phyloP scores from a whole-genome alignment of 2,113 vertebrate species.

The Mungos mungo region DNA sequence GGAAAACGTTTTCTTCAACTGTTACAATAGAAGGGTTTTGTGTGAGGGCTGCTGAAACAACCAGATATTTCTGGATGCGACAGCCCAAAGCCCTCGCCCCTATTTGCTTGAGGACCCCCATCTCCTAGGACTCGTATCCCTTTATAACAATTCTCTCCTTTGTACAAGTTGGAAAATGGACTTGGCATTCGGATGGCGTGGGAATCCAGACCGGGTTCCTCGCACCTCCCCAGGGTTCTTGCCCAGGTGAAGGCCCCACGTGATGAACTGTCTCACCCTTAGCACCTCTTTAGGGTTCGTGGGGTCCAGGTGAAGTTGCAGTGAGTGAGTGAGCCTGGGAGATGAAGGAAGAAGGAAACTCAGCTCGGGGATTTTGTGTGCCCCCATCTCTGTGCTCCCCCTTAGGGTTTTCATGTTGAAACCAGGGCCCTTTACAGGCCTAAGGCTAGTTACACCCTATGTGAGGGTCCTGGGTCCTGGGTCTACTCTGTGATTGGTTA shows the following conservation, averaged over 20 bases:
- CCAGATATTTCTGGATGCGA: neutral
- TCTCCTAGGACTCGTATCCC: neutral
- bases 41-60: neutral
- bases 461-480: too few relatives aligned
- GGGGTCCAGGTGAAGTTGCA: neutral
- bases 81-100: neutral
- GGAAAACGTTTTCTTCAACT: constrained; percentile 45
- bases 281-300: neutral
- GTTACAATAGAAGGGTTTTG: neutral
- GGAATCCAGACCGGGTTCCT: neutral
- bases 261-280: neutral
- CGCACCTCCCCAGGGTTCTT: neutral
- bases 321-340: neutral
- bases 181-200: accelerated
- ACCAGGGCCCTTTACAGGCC: too few relatives aligned
- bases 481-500: too few relatives aligned
- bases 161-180: neutral
- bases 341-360: neutral
- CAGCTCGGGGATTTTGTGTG: neutral
- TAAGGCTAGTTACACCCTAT: too few relatives aligned
- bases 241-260: neutral
- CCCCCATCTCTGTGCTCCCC: neutral
- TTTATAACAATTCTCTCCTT: neutral
- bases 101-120: neutral
- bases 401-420: neutral